These are phyloP conservation scores for Manacus vitellinus DNA, from an alignment of 2,113 vertebrate genomes.

Conservation along the genomic window DNA sequence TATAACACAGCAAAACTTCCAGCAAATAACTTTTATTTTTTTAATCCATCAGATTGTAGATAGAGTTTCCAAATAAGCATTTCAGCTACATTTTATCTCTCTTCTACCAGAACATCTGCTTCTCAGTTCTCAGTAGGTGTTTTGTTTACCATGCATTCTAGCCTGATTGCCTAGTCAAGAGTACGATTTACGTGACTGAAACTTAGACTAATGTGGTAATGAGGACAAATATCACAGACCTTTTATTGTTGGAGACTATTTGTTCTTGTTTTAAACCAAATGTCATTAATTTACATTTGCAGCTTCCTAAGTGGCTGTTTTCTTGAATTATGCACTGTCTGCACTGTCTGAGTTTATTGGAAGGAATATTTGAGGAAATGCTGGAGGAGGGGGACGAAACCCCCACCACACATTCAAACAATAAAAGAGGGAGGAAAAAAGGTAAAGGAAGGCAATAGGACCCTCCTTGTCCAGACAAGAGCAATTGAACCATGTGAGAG, in stretches of 20 bases:
- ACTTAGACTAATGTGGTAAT: not conserved
- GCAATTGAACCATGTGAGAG: not conserved
- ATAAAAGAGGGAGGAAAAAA: fast-evolving
- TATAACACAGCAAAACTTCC: not conserved
- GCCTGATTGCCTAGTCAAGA: not conserved
- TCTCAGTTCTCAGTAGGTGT: not conserved
- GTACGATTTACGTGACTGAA: not conserved
- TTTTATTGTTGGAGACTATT: not conserved
- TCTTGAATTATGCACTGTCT: not conserved
- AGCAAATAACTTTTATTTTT: not conserved
- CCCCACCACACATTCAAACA: not conserved
- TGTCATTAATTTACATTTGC: not conserved
- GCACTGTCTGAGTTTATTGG: not conserved
- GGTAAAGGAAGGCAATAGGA: not conserved
- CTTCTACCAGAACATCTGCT: not conserved
- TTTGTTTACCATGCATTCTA: not conserved
- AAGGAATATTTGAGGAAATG: not conserved
- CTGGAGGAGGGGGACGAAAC: fast-evolving
- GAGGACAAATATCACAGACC: not conserved
- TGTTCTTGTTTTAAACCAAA: not conserved
- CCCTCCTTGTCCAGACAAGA: not conserved
- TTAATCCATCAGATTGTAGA: not conserved
- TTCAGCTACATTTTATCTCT: not conserved
- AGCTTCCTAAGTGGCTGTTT: not conserved
- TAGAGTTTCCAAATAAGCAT: not conserved